phyloP scores from a whole-genome alignment of 2,888 invertebrate species.

The Clistopyga incitator region DNA sequence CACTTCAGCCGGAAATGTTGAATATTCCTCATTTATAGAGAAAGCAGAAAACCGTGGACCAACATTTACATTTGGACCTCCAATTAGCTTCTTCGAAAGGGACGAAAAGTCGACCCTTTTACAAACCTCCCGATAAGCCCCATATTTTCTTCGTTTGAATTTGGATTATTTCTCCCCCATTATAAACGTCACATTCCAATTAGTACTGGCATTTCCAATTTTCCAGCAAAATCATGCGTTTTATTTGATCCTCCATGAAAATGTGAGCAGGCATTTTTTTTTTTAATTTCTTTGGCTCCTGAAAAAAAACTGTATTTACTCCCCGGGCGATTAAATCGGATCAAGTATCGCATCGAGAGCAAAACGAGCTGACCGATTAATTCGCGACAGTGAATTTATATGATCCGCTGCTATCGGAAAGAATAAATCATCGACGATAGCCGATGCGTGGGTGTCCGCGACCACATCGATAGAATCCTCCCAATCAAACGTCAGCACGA shows the following conservation, averaged over 20 bases:
- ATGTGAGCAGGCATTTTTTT: too few relatives aligned
- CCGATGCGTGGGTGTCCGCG: background rate
- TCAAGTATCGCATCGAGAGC: background rate
- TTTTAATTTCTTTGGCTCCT: background rate
- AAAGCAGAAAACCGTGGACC: too few relatives aligned
- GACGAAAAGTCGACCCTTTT: too few relatives aligned
- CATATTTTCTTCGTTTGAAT: too few relatives aligned
- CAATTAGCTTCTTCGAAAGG: too few relatives aligned
- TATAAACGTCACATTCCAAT: too few relatives aligned
- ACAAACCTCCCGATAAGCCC: too few relatives aligned
- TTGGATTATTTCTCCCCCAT: too few relatives aligned
- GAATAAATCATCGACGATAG: constrained; percentile 5
- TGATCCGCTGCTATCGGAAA: background rate
- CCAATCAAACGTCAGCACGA: constrained; percentile 13
- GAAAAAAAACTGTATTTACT: constrained; percentile 1
- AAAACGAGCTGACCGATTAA: background rate
- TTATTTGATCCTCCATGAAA: background rate
- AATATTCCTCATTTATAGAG: too few relatives aligned
- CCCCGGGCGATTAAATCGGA: background rate
- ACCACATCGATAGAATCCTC: background rate
- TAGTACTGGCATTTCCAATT: background rate
- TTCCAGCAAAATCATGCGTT: background rate
- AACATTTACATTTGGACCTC: too few relatives aligned
- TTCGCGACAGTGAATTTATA: background rate
- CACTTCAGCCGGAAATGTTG: too few relatives aligned